These are phyloP conservation scores for Priocnemis perturbator DNA, from an alignment of 2,888 invertebrate species.

Conservation along the genomic window DNA sequence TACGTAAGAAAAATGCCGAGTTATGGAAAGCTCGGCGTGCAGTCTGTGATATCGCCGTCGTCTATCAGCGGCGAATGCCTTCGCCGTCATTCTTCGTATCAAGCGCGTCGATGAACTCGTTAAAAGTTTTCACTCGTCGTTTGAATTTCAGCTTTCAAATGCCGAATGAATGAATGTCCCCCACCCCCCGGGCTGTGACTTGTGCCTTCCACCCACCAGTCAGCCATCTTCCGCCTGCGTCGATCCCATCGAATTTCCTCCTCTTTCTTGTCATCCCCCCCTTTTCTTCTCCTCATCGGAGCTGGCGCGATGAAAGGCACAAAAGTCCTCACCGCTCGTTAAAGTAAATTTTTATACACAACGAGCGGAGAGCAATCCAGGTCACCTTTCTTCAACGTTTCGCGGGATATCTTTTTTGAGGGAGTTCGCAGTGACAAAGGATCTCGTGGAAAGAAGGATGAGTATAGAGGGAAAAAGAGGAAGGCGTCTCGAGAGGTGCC, in stretches of 20 bases:
- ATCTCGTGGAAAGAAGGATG: constrained; percentile 13
- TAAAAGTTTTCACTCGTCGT: too few species aligned
- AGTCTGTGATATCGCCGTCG: too few species aligned
- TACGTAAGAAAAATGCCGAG: too few species aligned
- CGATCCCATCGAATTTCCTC: constrained; percentile 40
- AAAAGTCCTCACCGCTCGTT: constrained; percentile 48
- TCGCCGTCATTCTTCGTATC: too few species aligned
- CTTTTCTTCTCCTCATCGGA: neutral
- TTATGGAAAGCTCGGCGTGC: too few species aligned
- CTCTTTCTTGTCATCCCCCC: neutral
- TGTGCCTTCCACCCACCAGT: too few species aligned
- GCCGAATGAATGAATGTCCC: too few species aligned
- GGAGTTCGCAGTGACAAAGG: constrained; percentile 28
- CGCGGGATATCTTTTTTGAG: constrained; percentile 28
- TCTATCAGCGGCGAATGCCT: too few species aligned
- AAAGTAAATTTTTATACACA: constrained; percentile 43
- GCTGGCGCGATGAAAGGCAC: constrained; percentile 22
- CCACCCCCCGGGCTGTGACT: too few species aligned
- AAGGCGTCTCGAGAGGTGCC: constrained; percentile 31
- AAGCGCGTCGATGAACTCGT: too few species aligned
- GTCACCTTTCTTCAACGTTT: constrained; percentile 30
- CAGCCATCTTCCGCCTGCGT: constrained; percentile 4
- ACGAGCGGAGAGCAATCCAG: constrained; percentile 28
- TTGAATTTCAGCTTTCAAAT: too few species aligned
- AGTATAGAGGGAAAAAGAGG: neutral